Percentiles rank a stretch among this genome's conserved stretches.
Conservation (phyloP, 64 coral and sea anemone genomes). For the Platygyra sinensis region DNA sequence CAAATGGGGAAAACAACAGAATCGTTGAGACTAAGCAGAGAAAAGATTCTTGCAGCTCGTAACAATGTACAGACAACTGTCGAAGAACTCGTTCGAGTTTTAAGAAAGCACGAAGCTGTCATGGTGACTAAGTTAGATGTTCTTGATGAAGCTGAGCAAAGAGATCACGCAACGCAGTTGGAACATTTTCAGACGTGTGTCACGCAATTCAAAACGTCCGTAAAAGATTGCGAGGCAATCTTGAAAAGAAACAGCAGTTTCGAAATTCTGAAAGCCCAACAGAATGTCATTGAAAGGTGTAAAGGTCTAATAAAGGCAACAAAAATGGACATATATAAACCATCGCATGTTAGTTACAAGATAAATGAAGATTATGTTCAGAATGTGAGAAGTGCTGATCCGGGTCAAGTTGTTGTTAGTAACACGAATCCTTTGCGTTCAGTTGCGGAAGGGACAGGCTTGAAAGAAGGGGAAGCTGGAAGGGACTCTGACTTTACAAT, state of each 20-base stretch:
- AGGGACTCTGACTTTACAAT: background rate
- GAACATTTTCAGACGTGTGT: slow-evolving; percentile 2
- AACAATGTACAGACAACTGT: background rate
- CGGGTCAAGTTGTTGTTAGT: slow-evolving; percentile 18
- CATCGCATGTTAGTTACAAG: background rate
- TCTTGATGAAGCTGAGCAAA: slow-evolving; percentile 14
- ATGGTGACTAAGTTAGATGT: slow-evolving; percentile 17
- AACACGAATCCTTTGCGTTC: slow-evolving; percentile 23
- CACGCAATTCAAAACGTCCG: slow-evolving; percentile 14
- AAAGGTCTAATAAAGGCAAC: slow-evolving; percentile 18
- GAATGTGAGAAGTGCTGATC: background rate
- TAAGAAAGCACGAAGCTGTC: slow-evolving; percentile 27
- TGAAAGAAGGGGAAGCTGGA: slow-evolving; percentile 1
- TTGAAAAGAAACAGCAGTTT: slow-evolving; percentile 25
- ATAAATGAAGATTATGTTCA: background rate
- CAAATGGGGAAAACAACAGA: slow-evolving; percentile 16
- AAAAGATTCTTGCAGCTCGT: slow-evolving; percentile 6
- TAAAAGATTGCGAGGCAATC: slow-evolving; percentile 23
- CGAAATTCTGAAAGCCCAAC: slow-evolving; percentile 29
- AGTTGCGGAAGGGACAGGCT: background rate
- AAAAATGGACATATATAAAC: slow-evolving; percentile 7
- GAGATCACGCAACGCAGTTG: background rate
- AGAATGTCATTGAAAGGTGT: background rate
- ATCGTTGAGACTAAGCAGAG: background rate
- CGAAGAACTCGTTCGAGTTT: slow-evolving; percentile 37